Conservation (phyloP, 2,797 vertebrate species). For the Eulemur mongoz region DNA sequence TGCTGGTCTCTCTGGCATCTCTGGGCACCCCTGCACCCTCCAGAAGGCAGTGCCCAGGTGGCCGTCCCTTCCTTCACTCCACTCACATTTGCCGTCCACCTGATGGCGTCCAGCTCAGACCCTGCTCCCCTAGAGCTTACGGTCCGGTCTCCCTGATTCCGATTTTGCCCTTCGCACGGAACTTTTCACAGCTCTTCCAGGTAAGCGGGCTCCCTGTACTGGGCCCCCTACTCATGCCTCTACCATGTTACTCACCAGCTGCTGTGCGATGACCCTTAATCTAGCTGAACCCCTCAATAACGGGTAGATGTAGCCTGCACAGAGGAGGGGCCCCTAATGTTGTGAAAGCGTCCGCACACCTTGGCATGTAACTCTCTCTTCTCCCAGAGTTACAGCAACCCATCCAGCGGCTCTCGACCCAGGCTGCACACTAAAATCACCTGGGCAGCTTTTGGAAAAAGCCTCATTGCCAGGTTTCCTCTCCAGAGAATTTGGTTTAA, state of each 20-base stretch:
- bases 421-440: background rate
- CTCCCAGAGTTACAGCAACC: background rate
- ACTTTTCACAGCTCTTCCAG: too few relatives aligned
- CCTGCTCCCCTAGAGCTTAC: too few relatives aligned
- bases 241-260: background rate
- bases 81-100: background rate
- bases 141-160: background rate
- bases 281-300: background rate
- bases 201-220: background rate
- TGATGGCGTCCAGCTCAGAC: background rate
- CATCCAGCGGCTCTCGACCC: background rate
- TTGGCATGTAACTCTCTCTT: background rate
- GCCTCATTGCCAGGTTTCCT: background rate
- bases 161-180: background rate
- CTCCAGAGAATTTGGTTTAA: background rate
- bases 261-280: too few relatives aligned
- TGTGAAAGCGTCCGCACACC: background rate
- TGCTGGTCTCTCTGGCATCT: background rate
- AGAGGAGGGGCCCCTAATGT: background rate
- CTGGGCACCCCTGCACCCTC: background rate
- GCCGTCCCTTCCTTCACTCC: background rate
- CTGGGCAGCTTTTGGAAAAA: background rate
- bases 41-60: background rate
- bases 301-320: fast-evolving
- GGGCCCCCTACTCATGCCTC: fast-evolving